phyloP scores from a whole-genome alignment of 2,113 vertebrate genomes.

The Speoplatyrhinus poulsoni region DNA sequence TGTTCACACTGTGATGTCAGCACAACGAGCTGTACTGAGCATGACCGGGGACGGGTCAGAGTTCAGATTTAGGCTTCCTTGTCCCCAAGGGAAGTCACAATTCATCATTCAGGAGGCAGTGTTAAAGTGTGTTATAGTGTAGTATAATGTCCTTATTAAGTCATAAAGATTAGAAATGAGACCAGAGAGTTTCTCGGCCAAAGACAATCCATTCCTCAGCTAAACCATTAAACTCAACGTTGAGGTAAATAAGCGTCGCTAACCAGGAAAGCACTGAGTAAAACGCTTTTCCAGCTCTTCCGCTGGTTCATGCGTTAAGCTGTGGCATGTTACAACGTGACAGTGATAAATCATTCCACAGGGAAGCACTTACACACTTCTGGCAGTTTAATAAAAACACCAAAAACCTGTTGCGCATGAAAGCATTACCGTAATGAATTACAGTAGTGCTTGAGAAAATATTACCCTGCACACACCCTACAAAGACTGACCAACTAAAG shows the following conservation, averaged over 20 bases:
- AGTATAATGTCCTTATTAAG: slow-evolving; percentile 46
- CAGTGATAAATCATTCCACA: slow-evolving; percentile 64
- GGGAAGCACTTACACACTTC: slow-evolving; percentile 58
- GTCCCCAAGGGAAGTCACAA: slow-evolving; percentile 32
- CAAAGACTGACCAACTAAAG: slow-evolving; percentile 25
- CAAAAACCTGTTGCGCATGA: slow-evolving; percentile 52
- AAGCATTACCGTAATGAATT: slow-evolving; percentile 60
- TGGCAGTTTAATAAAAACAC: slow-evolving; percentile 67
- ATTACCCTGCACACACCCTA: slow-evolving; percentile 29
- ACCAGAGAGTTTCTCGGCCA: slow-evolving; percentile 41
- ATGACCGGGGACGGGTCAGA: slow-evolving; percentile 11
- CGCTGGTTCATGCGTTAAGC: slow-evolving; percentile 58
- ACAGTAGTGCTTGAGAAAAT: slow-evolving; percentile 21
- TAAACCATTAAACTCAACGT: slow-evolving; percentile 61
- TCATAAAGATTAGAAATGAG: slow-evolving; percentile 56
- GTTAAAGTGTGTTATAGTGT: slow-evolving; percentile 4
- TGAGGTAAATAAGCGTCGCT: slow-evolving; percentile 52
- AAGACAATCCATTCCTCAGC: slow-evolving; percentile 27
- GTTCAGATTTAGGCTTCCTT: slow-evolving; percentile 32
- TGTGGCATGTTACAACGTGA: slow-evolving; percentile 35
- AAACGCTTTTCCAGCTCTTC: slow-evolving; percentile 46
- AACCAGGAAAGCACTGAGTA: slow-evolving; percentile 45
- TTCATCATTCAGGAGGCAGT: slow-evolving; percentile 45
- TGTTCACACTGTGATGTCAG: slow-evolving; percentile 16
- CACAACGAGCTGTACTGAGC: slow-evolving; percentile 1